A percentile compares a stretch with the other conserved stretches of the same genome.
Conservation (phyloP, 2,888 invertebrate genomes). For the Xanthorhoe designata region DNA sequence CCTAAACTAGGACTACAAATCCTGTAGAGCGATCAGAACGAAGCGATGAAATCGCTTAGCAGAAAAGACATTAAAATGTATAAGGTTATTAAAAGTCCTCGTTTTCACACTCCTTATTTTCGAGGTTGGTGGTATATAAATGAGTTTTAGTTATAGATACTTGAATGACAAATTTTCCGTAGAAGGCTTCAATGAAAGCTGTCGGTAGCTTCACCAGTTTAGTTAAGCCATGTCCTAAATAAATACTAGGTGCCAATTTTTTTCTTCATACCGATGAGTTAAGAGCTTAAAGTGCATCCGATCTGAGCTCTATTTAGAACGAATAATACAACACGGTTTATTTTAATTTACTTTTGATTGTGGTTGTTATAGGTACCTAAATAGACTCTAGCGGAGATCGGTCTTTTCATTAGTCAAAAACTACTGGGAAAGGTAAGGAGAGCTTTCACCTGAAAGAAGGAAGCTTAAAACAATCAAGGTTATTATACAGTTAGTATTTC, state of each 20-base stretch:
- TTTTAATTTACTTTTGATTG: too few species aligned
- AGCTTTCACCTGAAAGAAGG: too few species aligned
- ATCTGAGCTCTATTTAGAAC: too few species aligned
- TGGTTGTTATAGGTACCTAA: too few species aligned
- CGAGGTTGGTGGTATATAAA: constrained; percentile 52
- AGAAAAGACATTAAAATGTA: constrained; percentile 59
- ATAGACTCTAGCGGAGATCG: too few species aligned
- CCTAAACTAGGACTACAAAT: constrained; percentile 50
- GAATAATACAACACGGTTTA: too few species aligned
- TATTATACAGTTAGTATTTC: constrained; percentile 10
- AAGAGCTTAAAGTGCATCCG: too few species aligned
- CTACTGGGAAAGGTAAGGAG: too few species aligned
- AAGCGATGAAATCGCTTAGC: constrained; percentile 58
- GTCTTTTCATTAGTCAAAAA: too few species aligned
- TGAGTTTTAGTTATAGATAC: constrained; percentile 30
- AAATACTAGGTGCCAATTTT: background rate
- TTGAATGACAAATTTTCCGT: background rate
- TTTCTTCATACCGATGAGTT: too few species aligned
- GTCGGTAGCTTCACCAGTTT: background rate
- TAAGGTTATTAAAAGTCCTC: constrained; percentile 52
- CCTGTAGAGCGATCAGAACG: constrained; percentile 54
- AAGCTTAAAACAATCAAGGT: background rate
- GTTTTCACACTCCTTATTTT: constrained; percentile 47
- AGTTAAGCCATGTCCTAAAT: background rate
- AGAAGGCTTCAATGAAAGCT: background rate